Conservation (phyloP, 2,113 vertebrate species). For the Condylura cristata region DNA sequence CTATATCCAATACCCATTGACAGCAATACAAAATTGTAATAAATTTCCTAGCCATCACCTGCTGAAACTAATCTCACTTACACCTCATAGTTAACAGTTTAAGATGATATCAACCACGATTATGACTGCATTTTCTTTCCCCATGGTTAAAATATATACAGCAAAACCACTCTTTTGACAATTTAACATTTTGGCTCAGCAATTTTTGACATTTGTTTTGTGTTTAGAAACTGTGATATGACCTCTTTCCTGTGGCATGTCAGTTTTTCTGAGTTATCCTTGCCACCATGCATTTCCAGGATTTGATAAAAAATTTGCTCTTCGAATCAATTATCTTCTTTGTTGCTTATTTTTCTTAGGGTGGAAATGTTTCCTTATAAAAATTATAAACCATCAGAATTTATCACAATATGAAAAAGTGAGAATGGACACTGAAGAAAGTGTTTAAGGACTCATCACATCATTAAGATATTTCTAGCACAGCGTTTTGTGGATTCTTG, state of each 20-base stretch:
- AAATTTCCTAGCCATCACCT: neutral
- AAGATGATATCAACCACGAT: conserved; percentile 69
- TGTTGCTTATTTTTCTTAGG: conserved; percentile 33
- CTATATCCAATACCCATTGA: neutral
- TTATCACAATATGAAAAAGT: conserved; percentile 62
- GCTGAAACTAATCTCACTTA: neutral
- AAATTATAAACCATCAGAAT: conserved; percentile 39
- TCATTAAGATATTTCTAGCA: neutral
- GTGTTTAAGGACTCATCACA: conserved; percentile 27
- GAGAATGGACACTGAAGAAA: conserved; percentile 29
- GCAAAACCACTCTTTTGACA: conserved; percentile 47
- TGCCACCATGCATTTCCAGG: neutral
- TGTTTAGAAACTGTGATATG: neutral
- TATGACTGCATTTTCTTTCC: conserved; percentile 3
- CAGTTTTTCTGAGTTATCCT: conserved; percentile 55
- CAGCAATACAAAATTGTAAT: neutral
- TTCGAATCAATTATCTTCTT: conserved; percentile 45
- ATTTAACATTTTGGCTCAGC: conserved; percentile 58
- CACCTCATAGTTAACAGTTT: conserved; percentile 61
- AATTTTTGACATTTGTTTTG: conserved; percentile 46
- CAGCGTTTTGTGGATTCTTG: neutral
- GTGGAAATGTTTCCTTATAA: conserved; percentile 42
- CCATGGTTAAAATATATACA: conserved; percentile 53
- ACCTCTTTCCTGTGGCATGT: neutral
- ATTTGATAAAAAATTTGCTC: conserved; percentile 59